Evolutionary conservation across 1,140 invertebrate genomes (phyloP).

Genomic region (Drosophila setifemur): DNA sequence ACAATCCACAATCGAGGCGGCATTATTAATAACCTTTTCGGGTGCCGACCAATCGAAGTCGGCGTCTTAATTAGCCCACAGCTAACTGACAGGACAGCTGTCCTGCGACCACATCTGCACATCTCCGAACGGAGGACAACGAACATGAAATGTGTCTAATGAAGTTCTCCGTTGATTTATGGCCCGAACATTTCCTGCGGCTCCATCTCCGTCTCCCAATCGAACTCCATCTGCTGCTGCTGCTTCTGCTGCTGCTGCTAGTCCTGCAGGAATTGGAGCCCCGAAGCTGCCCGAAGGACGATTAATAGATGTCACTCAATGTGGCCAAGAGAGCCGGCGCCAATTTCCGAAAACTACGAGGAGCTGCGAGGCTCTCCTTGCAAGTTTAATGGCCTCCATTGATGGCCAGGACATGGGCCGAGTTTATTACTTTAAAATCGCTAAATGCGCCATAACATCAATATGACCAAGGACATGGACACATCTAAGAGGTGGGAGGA

Average conservation of each 20-base stretch:
- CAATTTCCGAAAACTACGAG: slow-evolving; percentile 68
- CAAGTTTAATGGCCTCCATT: slow-evolving; percentile 51
- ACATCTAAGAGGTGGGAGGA: not conserved
- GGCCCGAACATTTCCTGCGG: slow-evolving; percentile 52
- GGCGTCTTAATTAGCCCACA: slow-evolving; percentile 61
- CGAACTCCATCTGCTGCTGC: not conserved
- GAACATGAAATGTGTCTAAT: slow-evolving; percentile 67
- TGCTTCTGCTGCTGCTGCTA: not conserved
- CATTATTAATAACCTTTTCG: slow-evolving; percentile 65
- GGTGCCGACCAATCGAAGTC: slow-evolving; percentile 35
- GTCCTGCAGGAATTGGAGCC: slow-evolving; percentile 18
- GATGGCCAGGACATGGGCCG: slow-evolving; percentile 57
- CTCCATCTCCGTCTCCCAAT: slow-evolving; percentile 4
- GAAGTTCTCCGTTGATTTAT: slow-evolving; percentile 69
- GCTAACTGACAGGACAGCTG: slow-evolving; percentile 51
- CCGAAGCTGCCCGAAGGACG: slow-evolving; percentile 24
- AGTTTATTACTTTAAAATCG: slow-evolving; percentile 77
- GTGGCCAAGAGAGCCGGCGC: slow-evolving; percentile 37
- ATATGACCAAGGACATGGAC: slow-evolving; percentile 13
- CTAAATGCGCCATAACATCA: slow-evolving; percentile 59
- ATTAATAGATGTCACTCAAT: slow-evolving; percentile 76
- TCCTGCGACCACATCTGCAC: slow-evolving; percentile 41
- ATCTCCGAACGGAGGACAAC: slow-evolving; percentile 14
- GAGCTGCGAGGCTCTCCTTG: slow-evolving; percentile 4
- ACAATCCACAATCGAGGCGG: slow-evolving; percentile 1